Evolutionary conservation across 92 coral and sea anemone species (phyloP).

Genomic region (Micromussa lordhowensis): DNA sequence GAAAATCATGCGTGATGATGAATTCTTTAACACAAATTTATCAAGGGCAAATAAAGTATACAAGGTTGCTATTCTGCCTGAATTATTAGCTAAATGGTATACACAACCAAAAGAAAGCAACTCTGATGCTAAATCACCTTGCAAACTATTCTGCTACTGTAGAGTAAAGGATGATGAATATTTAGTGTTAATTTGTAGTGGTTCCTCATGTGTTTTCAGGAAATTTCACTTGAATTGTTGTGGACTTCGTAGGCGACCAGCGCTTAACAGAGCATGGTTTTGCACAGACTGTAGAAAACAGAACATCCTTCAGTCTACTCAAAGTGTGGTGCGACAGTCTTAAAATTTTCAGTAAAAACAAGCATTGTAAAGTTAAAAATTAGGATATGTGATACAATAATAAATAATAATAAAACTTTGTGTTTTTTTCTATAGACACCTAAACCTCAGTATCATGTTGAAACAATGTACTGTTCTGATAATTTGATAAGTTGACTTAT

Average conservation of each 20-base stretch:
- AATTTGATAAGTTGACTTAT: too few species aligned
- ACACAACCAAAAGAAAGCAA: slow-evolving; percentile 36
- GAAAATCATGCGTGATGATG: slow-evolving; percentile 56
- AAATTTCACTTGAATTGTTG: slow-evolving; percentile 19
- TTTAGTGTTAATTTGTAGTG: slow-evolving; percentile 14
- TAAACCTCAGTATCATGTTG: too few species aligned
- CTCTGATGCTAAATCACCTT: not conserved
- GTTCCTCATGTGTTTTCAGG: not conserved
- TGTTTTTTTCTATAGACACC: too few species aligned
- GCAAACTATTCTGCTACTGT: not conserved
- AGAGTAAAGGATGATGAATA: not conserved
- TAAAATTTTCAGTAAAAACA: not conserved
- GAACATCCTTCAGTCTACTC: not conserved
- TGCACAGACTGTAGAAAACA: not conserved
- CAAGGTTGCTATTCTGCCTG: not conserved
- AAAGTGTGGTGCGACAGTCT: not conserved
- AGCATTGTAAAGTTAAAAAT: too few species aligned
- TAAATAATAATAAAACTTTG: too few species aligned
- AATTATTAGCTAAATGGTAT: slow-evolving; percentile 51
- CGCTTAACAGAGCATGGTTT: not conserved
- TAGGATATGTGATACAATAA: too few species aligned
- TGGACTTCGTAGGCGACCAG: slow-evolving; percentile 26
- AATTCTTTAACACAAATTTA: slow-evolving; percentile 58
- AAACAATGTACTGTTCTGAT: too few species aligned
- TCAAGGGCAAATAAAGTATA: slow-evolving; percentile 61